Percentiles rank a stretch among this genome's conserved stretches.
These are phyloP conservation scores for Brachyhypopomus gauderio DNA, from an alignment of 2,113 vertebrate species.

Conservation along the genomic window DNA sequence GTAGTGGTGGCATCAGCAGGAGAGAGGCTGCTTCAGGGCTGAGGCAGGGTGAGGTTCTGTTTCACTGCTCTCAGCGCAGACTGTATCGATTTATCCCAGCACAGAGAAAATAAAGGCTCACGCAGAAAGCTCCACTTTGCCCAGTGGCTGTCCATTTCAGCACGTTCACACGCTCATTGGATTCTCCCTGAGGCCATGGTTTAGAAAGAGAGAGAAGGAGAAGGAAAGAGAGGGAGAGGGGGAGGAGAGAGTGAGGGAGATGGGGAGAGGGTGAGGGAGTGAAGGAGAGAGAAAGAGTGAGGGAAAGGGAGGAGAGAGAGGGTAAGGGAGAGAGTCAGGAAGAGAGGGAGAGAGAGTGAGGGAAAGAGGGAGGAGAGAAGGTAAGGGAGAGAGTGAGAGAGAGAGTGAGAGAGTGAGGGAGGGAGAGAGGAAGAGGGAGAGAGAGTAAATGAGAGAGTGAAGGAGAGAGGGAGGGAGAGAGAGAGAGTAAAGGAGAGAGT, in stretches of 20 bases:
- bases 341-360: no score
- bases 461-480: no score
- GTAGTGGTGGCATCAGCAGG: not conserved
- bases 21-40: not conserved
- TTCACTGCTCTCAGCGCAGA: conserved; percentile 24
- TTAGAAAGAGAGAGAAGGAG: conserved; percentile 23
- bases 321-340: no score
- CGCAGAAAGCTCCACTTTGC: conserved; percentile 24
- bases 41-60: conserved; percentile 23
- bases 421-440: not conserved
- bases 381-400: not conserved
- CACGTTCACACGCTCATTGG: conserved; percentile 32
- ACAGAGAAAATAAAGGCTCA: conserved; percentile 41
- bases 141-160: conserved; percentile 38
- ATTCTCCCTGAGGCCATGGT: conserved; percentile 40
- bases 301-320: no score
- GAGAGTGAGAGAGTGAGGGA: not conserved
- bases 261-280: no score
- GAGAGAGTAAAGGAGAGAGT: not conserved
- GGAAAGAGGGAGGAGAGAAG: no score
- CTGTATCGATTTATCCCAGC: conserved; percentile 48
- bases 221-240: not conserved
- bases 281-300: not conserved
- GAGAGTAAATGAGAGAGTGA: not conserved
- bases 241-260: not conserved